phyloP scores from a whole-genome alignment of 2,113 vertebrate species.

The Charadrius vociferus region DNA sequence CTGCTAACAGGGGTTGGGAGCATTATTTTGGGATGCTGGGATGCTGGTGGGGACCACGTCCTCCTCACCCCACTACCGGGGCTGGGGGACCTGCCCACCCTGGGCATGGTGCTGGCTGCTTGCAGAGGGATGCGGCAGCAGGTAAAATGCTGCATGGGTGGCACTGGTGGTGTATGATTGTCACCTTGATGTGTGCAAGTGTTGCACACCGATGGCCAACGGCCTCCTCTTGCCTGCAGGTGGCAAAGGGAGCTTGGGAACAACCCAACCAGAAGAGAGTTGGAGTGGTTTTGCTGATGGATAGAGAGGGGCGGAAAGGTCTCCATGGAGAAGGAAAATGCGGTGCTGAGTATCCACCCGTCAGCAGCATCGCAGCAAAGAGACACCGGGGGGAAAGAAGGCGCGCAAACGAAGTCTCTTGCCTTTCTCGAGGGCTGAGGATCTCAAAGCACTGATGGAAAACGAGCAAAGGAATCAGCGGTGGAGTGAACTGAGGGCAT shows the following conservation, averaged over 20 bases:
- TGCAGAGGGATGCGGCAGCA: rapidly evolving
- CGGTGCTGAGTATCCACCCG: rapidly evolving
- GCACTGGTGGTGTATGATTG: neutral
- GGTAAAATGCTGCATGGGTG: neutral
- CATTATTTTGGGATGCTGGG: neutral
- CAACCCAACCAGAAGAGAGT: neutral
- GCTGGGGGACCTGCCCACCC: neutral
- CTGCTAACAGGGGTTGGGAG: neutral
- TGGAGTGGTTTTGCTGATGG: neutral
- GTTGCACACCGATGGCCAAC: neutral
- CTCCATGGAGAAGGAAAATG: neutral
- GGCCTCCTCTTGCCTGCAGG: neutral
- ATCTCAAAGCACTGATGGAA: neutral
- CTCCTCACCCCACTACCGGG: neutral
- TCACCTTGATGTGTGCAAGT: neutral
- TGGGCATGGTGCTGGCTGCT: neutral
- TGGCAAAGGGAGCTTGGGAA: neutral
- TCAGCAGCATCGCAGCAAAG: neutral
- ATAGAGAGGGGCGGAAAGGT: neutral
- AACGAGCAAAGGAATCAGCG: neutral
- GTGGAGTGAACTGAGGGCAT: neutral
- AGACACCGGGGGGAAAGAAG: rapidly evolving
- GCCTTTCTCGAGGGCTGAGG: neutral
- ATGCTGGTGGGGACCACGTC: neutral
- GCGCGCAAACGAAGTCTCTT: rapidly evolving